Evolutionary conservation across 1,140 invertebrate species (phyloP), one percentile per base, ranked within the genome.

Genomic region (Eurytemora carolleeae): DNA sequence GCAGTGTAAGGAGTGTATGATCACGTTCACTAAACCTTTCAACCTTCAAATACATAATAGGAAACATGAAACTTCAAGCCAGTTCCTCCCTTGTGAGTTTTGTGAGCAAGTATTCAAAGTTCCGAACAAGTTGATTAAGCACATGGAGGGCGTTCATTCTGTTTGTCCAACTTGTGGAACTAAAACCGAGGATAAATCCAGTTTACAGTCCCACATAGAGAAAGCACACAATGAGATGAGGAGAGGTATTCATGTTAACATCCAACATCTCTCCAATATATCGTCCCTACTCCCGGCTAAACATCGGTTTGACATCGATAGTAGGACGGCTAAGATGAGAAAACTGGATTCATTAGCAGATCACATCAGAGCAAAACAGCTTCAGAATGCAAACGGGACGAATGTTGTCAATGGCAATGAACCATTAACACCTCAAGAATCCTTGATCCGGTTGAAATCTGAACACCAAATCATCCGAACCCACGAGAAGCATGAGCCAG

Each of bases 261-360:
- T 59, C n/a, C 23, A 19, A n/a, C 58, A 59, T 57, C 55, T 23
- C n/a, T 57, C 55, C 24, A 1, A 24, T 21, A 18, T 61, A 18
- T 23, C 59, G 17, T 55, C 24, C 21, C 23, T 18, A 15, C 21
- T 24, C 18, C 21, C 15, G 18, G 15, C 16, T 18, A 18, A 22
- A 17, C 21, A 22, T 24, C 21, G 23, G 18, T 24, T 62, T 54
- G 1, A 25, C n/a, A 44, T 44, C 16, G 60, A 62, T 18, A 62
- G 54, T 54, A 18, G 60, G 53, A 19, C n/a, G 16, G 60, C 60
- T 2, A 62, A 62, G 24, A 62, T 23, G 24, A 1, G 60, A 17
- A 62, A 62, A 31, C 52, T 62, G 53, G 60, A 62, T 54, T 57
- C 53, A 22, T 25, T 62, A 1, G 60, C 60, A 2, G 60, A 62